Evolutionary conservation across 2,888 invertebrate genomes (phyloP).

Genomic region (Dromius quadrimaculatus): DNA sequence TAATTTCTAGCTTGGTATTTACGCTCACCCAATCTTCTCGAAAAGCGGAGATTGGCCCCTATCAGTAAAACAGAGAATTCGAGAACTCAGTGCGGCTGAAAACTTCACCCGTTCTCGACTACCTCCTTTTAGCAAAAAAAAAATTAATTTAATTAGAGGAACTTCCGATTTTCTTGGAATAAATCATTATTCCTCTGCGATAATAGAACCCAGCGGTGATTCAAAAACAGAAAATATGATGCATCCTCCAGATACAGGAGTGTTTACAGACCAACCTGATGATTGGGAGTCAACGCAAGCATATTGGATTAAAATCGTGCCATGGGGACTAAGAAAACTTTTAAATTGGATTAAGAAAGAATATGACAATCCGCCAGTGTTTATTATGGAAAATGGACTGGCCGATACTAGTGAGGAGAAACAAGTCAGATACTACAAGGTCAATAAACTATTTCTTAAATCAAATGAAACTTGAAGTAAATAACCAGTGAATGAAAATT

Average conservation of each 20-base stretch:
- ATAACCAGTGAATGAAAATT: too few species aligned
- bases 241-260: slow-evolving; percentile 67
- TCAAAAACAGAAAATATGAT: too few species aligned
- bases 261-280: slow-evolving; percentile 71
- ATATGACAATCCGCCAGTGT: slow-evolving; percentile 68
- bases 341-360: slow-evolving; percentile 66
- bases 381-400: slow-evolving; percentile 72
- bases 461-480: background rate
- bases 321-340: too few species aligned
- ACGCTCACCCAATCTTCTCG: slow-evolving; percentile 75
- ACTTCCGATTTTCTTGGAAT: slow-evolving; percentile 81
- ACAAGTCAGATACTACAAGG: too few species aligned
- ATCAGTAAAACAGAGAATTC: slow-evolving; percentile 73
- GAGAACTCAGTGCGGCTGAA: slow-evolving; percentile 71
- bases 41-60: slow-evolving; percentile 75
- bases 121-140: slow-evolving; percentile 72
- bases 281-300: slow-evolving; percentile 72
- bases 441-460: background rate
- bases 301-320: too few species aligned
- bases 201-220: slow-evolving; percentile 67
- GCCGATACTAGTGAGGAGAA: slow-evolving; percentile 65
- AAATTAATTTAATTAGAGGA: slow-evolving; percentile 71
- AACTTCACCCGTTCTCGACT: slow-evolving; percentile 73
- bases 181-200: slow-evolving; percentile 80
- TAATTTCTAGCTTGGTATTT: slow-evolving; percentile 76